Conservation (phyloP, 92 coral and sea anemone genomes). For the Zoanthus solanderi region DNA sequence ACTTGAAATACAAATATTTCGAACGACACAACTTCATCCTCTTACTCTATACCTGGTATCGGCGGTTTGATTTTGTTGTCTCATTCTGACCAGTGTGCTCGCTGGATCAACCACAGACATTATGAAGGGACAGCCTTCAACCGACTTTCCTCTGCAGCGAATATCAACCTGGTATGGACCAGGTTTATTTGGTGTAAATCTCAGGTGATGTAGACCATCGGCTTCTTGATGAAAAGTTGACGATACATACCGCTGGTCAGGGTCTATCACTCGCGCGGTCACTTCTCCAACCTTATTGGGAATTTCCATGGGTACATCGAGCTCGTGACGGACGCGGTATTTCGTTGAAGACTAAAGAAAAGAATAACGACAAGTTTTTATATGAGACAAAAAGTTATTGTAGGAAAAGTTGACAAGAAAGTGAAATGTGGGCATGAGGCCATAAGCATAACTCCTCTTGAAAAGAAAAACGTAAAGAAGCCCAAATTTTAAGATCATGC, state of each 20-base stretch:
- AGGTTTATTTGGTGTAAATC: constrained; percentile 72
- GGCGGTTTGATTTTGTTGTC: constrained; percentile 64
- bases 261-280: constrained; percentile 78
- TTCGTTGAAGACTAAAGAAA: not conserved
- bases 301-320: constrained; percentile 91
- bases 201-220: constrained; percentile 76
- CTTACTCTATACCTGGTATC: constrained; percentile 1
- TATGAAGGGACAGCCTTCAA: constrained; percentile 79
- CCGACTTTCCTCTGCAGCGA: constrained; percentile 68
- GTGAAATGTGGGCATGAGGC: not conserved
- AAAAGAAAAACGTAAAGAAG: not conserved
- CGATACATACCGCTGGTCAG: constrained; percentile 71
- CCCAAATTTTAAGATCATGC: no score
- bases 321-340: constrained; percentile 76
- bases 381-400: not conserved
- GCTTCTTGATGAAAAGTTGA: constrained; percentile 75
- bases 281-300: constrained; percentile 80
- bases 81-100: constrained; percentile 75
- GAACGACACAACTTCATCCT: not conserved
- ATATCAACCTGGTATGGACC: constrained; percentile 79
- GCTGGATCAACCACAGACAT: constrained; percentile 79
- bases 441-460: not conserved
- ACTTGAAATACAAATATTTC: not conserved
- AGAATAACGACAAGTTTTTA: not conserved
- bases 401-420: no score